phyloP scores from a whole-genome alignment of 2,113 vertebrate species.

The Pseudorasbora parva region DNA sequence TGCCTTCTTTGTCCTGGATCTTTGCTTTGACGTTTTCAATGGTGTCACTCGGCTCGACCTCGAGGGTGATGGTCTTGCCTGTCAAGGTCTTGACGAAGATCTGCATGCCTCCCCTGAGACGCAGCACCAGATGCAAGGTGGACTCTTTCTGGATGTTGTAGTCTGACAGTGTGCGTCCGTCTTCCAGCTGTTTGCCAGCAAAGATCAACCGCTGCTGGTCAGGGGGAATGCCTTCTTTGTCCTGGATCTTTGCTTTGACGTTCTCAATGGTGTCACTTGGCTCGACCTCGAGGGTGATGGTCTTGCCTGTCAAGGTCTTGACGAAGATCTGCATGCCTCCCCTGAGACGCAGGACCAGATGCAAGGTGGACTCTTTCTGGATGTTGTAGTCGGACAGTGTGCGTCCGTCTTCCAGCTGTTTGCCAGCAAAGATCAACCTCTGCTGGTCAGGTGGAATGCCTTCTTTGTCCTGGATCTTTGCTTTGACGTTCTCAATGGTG shows the following conservation, averaged over 20 bases:
- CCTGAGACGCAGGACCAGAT: constrained; percentile 62
- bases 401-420: constrained; percentile 44
- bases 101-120: neutral
- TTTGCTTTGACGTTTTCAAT: neutral
- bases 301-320: neutral
- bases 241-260: neutral
- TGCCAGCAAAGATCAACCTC: constrained; percentile 42
- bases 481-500: constrained; percentile 11
- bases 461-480: constrained; percentile 25
- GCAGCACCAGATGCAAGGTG: constrained; percentile 27
- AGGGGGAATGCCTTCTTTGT: constrained; percentile 29
- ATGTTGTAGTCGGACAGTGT: constrained; percentile 65
- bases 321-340: constrained; percentile 47
- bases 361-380: constrained; percentile 65
- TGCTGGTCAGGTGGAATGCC: constrained; percentile 38
- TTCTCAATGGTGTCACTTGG: constrained; percentile 18
- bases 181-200: constrained; percentile 13
- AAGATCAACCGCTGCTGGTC: constrained; percentile 20
- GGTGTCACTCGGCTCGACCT: too few species aligned
- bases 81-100: too few species aligned
- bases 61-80: too few species aligned
- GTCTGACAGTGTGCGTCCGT: constrained; percentile 4
- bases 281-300: constrained; percentile 15
- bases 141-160: constrained; percentile 29
- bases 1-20: too few species aligned